Evolutionary conservation across 2,888 invertebrate genomes (phyloP).

Genomic region (Conops quadrifasciatus): DNA sequence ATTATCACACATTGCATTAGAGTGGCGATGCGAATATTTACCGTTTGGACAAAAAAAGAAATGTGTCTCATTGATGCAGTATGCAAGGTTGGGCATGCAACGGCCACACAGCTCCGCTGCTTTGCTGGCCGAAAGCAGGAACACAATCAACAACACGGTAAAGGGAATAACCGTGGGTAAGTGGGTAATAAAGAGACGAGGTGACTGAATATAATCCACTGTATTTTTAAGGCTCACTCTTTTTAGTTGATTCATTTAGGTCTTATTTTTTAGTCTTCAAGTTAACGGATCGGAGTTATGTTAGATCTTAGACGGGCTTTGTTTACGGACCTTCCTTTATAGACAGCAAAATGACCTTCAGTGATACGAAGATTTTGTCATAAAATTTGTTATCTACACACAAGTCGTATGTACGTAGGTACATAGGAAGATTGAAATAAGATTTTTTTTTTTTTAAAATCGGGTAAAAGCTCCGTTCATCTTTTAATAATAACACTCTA

Average conservation of each 20-base stretch:
- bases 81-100: not conserved
- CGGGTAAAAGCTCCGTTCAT: no score
- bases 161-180: not conserved
- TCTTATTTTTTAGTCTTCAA: not conserved
- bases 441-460: no score
- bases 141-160: not conserved
- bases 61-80: conserved; percentile 1
- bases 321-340: not conserved
- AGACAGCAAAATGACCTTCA: not conserved
- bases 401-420: no score
- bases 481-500: no score
- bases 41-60: conserved; percentile 1
- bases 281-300: not conserved
- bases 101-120: not conserved
- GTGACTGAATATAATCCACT: not conserved
- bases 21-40: not conserved
- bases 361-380: not conserved
- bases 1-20: no score
- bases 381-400: not conserved
- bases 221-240: not conserved
- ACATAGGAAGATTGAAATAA: no score
- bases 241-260: not conserved
- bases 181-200: not conserved
- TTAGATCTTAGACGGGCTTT: not conserved
- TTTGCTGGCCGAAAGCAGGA: not conserved